Conservation (phyloP, 2,888 invertebrate genomes). For the Parthenolecanium corni region DNA sequence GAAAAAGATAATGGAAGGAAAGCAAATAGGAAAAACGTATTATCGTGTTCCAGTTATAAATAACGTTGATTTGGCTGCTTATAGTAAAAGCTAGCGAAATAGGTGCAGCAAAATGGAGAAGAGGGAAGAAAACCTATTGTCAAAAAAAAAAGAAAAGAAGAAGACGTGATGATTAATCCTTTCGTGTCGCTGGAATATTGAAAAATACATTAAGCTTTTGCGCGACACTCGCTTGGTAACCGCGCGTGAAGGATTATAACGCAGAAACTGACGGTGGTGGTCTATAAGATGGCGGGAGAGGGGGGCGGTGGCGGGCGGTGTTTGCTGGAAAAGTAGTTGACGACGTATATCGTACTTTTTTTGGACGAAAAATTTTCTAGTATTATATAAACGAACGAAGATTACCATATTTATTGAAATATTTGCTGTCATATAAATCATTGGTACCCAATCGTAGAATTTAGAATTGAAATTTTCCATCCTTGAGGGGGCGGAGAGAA, state of each 20-base stretch:
- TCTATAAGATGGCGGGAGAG: background rate
- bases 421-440: constrained; percentile 25
- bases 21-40: no score
- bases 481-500: background rate
- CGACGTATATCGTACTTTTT: constrained; percentile 22
- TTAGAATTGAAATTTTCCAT: constrained; percentile 10
- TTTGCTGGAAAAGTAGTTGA: background rate
- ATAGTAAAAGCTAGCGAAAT: background rate
- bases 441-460: constrained; percentile 23
- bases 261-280: constrained; percentile 6
- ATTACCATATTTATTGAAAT: constrained; percentile 26
- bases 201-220: constrained; percentile 24
- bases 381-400: constrained; percentile 24
- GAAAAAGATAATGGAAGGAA: no score
- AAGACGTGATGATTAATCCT: constrained; percentile 19
- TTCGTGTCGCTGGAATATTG: constrained; percentile 14
- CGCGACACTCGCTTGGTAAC: constrained; percentile 21
- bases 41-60: no score
- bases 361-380: constrained; percentile 12
- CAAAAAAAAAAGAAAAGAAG: background rate
- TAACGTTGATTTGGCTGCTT: no score
- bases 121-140: background rate
- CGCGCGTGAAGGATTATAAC: constrained; percentile 25
- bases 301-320: no score
- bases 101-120: background rate